A percentile compares a stretch with the other conserved stretches of the same genome.
phyloP scores from a whole-genome alignment of 2,797 vertebrate genomes.

The Erpetoichthys calabaricus region DNA sequence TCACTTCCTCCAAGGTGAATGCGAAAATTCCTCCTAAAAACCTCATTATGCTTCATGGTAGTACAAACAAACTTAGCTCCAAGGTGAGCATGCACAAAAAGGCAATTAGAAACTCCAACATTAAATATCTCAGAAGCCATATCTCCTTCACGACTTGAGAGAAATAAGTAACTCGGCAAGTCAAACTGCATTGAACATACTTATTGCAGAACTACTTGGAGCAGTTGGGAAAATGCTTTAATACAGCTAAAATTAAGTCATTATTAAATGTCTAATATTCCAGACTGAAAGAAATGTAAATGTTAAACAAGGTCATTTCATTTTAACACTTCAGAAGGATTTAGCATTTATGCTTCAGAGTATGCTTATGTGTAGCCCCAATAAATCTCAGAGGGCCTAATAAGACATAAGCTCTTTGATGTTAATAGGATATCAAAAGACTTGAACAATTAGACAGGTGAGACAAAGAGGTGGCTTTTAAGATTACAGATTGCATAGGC shows the following conservation, averaged over 20 bases:
- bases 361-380: slow-evolving; percentile 1
- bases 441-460: slow-evolving; percentile 7
- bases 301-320: not conserved
- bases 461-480: slow-evolving; percentile 6
- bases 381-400: slow-evolving; percentile 3
- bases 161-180: too few relatives aligned
- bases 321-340: not conserved
- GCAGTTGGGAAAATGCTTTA: too few relatives aligned
- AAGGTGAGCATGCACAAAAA: too few relatives aligned
- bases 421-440: slow-evolving; percentile 12
- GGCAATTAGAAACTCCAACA: too few relatives aligned
- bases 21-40: too few relatives aligned
- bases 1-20: too few relatives aligned
- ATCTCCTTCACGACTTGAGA: too few relatives aligned
- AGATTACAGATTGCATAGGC: slow-evolving; percentile 1
- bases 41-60: too few relatives aligned
- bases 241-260: not conserved
- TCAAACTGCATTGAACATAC: too few relatives aligned
- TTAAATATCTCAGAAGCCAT: too few relatives aligned
- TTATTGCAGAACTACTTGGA: too few relatives aligned
- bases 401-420: slow-evolving; percentile 6
- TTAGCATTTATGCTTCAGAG: not conserved
- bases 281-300: not conserved
- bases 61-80: too few relatives aligned
- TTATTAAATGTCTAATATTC: slow-evolving; percentile 1